Evolutionary conservation across 2,888 invertebrate genomes (phyloP).

Genomic region (Lasius fuliginosus): DNA sequence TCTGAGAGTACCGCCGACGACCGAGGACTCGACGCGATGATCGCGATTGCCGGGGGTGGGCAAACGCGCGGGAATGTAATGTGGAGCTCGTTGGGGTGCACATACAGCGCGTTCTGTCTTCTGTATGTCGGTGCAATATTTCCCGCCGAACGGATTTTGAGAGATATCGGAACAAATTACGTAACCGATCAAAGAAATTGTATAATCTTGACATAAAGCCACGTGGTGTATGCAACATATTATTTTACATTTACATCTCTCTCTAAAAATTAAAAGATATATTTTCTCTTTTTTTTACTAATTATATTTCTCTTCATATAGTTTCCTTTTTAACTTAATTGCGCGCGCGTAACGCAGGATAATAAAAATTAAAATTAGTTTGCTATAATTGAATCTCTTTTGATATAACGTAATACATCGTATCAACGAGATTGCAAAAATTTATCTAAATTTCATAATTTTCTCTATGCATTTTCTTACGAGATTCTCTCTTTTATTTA

Average conservation of each 20-base stretch:
- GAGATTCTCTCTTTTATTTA: not conserved
- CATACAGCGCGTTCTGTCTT: slow-evolving; percentile 32
- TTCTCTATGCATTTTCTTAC: not conserved
- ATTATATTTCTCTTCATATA: not conserved
- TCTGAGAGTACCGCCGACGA: slow-evolving; percentile 73
- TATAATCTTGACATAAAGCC: not conserved
- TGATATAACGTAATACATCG: not conserved
- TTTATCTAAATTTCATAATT: not conserved
- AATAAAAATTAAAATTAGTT: not conserved
- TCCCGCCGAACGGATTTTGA: slow-evolving; percentile 15
- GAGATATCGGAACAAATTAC: not conserved
- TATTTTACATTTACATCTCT: not conserved
- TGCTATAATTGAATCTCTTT: not conserved
- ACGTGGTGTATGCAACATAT: not conserved
- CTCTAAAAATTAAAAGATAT: not conserved
- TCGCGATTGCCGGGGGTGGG: slow-evolving; percentile 38
- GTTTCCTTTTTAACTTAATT: not conserved
- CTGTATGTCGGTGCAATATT: slow-evolving; percentile 18
- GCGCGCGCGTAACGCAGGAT: not conserved
- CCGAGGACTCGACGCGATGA: slow-evolving; percentile 32
- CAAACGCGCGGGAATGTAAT: slow-evolving; percentile 34
- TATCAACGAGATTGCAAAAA: not conserved
- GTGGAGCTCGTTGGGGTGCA: slow-evolving; percentile 26
- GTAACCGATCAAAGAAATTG: slow-evolving; percentile 4
- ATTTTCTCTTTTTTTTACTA: not conserved